Percentiles rank a stretch among this genome's conserved stretches.
phyloP scores from a whole-genome alignment of 2,113 vertebrate genomes.

The Brachyhypopomus occidentalis region DNA sequence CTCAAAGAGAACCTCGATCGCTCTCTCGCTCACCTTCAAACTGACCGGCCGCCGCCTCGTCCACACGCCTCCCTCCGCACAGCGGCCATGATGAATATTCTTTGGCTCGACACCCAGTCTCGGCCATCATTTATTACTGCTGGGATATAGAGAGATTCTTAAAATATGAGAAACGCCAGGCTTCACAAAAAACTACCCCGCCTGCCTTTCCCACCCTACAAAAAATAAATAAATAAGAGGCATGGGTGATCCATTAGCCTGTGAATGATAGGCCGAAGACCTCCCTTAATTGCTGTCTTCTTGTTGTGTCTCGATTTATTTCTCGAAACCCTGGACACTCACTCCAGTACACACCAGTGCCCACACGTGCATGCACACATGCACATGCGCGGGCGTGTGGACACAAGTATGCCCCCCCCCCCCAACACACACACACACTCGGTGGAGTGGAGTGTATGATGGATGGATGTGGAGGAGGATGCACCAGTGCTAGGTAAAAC shows the following conservation, averaged over 20 bases:
- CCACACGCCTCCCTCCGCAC: conserved; percentile 29
- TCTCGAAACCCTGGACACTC: conserved; percentile 69
- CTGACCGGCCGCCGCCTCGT: conserved; percentile 44
- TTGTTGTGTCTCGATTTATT: conserved; percentile 66
- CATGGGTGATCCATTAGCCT: conserved; percentile 72
- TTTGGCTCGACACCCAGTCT: conserved; percentile 33
- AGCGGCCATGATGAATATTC: conserved; percentile 47
- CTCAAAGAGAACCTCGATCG: conserved; percentile 33
- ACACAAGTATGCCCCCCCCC: too few species aligned
- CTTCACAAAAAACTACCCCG: conserved; percentile 28
- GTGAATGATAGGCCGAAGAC: conserved; percentile 75
- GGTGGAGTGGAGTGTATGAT: conserved; percentile 75
- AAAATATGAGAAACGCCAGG: conserved; percentile 49
- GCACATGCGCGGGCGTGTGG: neutral
- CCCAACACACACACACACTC: neutral
- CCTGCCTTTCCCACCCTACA: conserved; percentile 18
- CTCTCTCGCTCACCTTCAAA: conserved; percentile 47
- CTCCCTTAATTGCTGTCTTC: conserved; percentile 65
- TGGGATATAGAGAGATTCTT: conserved; percentile 32
- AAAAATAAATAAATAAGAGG: conserved; percentile 50
- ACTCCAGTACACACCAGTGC: conserved; percentile 50
- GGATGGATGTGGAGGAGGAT: conserved; percentile 75
- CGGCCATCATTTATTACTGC: conserved; percentile 54
- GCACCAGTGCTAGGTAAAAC: conserved; percentile 71
- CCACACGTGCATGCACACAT: neutral